Conservation (phyloP, 2,113 vertebrate genomes). For the Phoenicopterus ruber region DNA sequence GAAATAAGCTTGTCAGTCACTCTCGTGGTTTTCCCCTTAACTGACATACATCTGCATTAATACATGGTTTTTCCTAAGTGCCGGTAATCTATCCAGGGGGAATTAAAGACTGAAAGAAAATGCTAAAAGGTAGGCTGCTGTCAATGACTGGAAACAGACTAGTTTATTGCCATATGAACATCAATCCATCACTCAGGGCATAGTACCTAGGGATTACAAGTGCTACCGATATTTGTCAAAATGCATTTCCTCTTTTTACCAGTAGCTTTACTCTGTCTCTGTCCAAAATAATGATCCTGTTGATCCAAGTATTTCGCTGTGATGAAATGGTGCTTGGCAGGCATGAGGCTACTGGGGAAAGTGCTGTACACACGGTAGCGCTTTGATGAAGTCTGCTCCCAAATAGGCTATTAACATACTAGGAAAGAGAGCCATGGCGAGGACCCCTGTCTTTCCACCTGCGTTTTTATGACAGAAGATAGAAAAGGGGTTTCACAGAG, state of each 20-base stretch:
- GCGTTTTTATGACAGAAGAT: fast-evolving
- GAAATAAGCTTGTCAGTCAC: conserved; percentile 23
- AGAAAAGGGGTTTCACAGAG: background rate
- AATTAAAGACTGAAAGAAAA: background rate
- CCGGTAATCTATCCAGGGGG: background rate
- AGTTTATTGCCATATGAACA: background rate
- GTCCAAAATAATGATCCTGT: background rate
- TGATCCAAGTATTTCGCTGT: background rate
- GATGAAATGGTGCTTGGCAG: background rate
- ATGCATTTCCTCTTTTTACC: background rate
- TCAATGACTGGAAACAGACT: background rate
- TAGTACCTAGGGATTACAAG: background rate
- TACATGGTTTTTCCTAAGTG: background rate
- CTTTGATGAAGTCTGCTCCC: background rate
- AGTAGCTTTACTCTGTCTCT: background rate
- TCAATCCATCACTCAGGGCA: background rate
- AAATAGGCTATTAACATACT: no score
- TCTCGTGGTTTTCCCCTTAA: background rate
- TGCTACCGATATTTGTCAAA: background rate
- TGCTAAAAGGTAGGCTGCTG: background rate
- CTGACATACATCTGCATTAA: background rate
- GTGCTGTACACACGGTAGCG: background rate
- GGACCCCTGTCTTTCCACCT: background rate
- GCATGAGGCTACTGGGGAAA: background rate
- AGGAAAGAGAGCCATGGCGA: background rate